phyloP scores from a whole-genome alignment of 2,888 invertebrate genomes.

The Zonitis immaculata region DNA sequence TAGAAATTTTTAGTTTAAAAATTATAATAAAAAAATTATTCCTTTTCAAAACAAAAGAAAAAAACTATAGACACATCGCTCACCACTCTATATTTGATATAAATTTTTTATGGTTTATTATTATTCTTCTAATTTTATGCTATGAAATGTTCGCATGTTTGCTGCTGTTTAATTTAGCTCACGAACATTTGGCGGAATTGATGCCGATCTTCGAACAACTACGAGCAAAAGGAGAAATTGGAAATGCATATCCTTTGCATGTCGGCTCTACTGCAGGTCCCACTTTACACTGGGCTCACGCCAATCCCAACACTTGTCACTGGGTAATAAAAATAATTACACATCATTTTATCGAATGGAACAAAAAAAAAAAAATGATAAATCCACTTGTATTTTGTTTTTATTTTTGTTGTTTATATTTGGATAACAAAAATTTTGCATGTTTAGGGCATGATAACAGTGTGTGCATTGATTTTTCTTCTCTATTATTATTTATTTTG shows the following conservation, averaged over 20 bases:
- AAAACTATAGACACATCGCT: conserved; percentile 5
- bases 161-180: conserved; percentile 57
- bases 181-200: conserved; percentile 93
- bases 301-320: conserved; percentile 58
- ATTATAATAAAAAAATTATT: not conserved
- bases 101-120: not conserved
- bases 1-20: not conserved
- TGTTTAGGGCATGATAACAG: conserved; percentile 1
- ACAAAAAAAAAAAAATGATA: too few species aligned
- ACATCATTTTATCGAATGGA: too few species aligned
- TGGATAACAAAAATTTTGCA: not conserved
- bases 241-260: conserved; percentile 87
- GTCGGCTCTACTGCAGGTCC: conserved; percentile 68
- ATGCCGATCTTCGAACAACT: conserved; percentile 94
- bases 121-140: conserved; percentile 13
- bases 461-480: conserved; percentile 8
- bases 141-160: conserved; percentile 26
- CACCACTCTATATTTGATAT: conserved; percentile 29
- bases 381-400: conserved; percentile 22
- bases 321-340: conserved; percentile 72
- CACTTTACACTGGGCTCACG: conserved; percentile 58
- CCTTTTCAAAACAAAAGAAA: not conserved
- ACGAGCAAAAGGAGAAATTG: conserved; percentile 84
- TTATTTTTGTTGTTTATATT: conserved; percentile 10
- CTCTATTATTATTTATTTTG: conserved; percentile 7